Evolutionary conservation across 2,797 vertebrate species (phyloP), one percentile per base, ranked within the genome.

Genomic region (Platalea minor): DNA sequence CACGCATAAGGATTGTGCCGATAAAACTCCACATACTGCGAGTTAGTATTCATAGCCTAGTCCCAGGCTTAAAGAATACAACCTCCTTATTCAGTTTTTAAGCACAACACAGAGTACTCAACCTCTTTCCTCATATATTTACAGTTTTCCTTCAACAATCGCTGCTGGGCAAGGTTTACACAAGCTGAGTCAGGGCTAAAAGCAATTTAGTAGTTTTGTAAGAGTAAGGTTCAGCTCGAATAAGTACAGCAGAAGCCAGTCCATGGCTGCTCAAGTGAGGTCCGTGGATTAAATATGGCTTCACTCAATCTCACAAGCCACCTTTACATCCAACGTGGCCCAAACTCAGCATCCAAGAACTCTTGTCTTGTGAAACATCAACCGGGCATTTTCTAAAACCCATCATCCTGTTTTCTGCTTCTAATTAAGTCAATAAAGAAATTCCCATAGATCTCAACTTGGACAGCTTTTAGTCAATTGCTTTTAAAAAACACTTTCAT

Each of bases 1-100:
- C 35, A 57, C 4, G 1, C 33, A 5, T 0, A 0, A 85, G 64
- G 26, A n/a, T 1, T 73, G 21, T 24, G 64, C 53, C 39, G 80
- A 29, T 46, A 33, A 35, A 84, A 19, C 37, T 60, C 73, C 57
- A 77, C 18, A 3, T 15, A 9, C 46, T 3, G 17, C 1, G 13
- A 68, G 15, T 7, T 37, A 37, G 37, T 37, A 37, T 37, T 37
- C 10, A 37, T 37, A 37, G 37, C 12, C n/a, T 57, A 33, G 23
- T 37, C 56, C 46, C 51, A 54, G 33, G 33, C 57, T 88, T 70
- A 41, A 72, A 61, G 50, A 85, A 54, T 3, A 45, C 46, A 54
- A 51, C 41, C 39, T 51, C 53, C 35, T 78, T 9, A 35, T 5
- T 54, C 60, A 18, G 8, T 17, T 94, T 67, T 48, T 60, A 64